Conservation (phyloP, 2,888 invertebrate genomes). For the Odontomyia ornata region DNA sequence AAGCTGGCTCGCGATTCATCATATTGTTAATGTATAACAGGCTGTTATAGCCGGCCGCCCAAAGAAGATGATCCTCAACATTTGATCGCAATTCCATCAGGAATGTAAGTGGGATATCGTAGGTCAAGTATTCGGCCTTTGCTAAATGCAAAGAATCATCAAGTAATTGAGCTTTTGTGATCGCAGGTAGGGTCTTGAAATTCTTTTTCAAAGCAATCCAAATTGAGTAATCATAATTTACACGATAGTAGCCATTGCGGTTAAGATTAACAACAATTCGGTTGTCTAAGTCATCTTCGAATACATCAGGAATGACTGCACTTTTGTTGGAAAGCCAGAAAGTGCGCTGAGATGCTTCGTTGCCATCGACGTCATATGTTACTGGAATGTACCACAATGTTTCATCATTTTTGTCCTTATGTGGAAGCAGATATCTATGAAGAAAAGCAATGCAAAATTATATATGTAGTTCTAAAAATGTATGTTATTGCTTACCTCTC, state of each 20-base stretch:
- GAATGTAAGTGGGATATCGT: constrained; percentile 68
- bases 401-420: constrained; percentile 56
- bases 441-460: not conserved
- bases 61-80: constrained; percentile 69
- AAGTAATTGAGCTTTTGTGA: constrained; percentile 74
- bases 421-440: constrained; percentile 57
- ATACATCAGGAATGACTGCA: constrained; percentile 58
- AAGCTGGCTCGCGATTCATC: constrained; percentile 69
- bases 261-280: constrained; percentile 64
- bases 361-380: constrained; percentile 60
- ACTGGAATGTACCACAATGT: constrained; percentile 62
- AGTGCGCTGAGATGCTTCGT: constrained; percentile 58
- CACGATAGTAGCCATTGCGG: constrained; percentile 71
- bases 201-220: constrained; percentile 69
- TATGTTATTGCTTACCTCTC: constrained; percentile 53
- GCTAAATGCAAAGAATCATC: constrained; percentile 73
- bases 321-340: constrained; percentile 59
- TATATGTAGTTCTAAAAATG: no score
- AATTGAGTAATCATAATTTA: constrained; percentile 72
- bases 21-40: constrained; percentile 69
- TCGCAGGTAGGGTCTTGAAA: constrained; percentile 67
- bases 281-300: constrained; percentile 55
- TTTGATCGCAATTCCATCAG: constrained; percentile 65
- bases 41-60: constrained; percentile 68
- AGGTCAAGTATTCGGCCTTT: constrained; percentile 67